A percentile compares a stretch with the other conserved stretches of the same genome.
phyloP scores from a whole-genome alignment of 2,113 vertebrate genomes.

The Phyllopteryx taeniolatus region DNA sequence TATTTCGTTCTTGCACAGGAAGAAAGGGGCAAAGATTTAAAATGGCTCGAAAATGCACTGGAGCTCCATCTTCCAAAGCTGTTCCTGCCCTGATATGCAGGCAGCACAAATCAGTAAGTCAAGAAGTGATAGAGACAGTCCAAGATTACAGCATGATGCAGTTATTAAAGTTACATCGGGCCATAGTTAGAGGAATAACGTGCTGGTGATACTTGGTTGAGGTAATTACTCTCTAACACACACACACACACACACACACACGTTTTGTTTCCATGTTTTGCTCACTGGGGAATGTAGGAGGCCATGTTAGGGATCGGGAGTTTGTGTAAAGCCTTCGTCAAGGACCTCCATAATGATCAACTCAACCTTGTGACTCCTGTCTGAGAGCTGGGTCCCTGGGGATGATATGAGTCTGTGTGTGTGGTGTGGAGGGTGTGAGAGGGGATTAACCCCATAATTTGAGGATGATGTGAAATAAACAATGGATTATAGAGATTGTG shows the following conservation, averaged over 20 bases:
- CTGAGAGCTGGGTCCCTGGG: constrained; percentile 54
- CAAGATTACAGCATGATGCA: constrained; percentile 40
- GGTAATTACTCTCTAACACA: constrained; percentile 18
- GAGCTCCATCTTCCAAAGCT: constrained; percentile 49
- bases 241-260: constrained; percentile 23
- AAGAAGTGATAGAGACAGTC: constrained; percentile 27
- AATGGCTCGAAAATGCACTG: constrained; percentile 52
- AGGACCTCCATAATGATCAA: constrained; percentile 68
- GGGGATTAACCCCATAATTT: constrained; percentile 31
- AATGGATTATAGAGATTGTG: constrained; percentile 25
- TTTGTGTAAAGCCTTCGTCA: constrained; percentile 61
- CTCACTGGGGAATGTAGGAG: constrained; percentile 47
- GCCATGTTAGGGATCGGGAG: constrained; percentile 48
- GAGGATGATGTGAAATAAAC: constrained; percentile 29
- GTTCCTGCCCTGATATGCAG: constrained; percentile 40
- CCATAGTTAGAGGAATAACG: constrained; percentile 29
- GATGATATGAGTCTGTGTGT: constrained; percentile 25
- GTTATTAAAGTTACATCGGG: constrained; percentile 29
- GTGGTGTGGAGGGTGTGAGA: constrained; percentile 3
- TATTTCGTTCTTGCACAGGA: constrained; percentile 56
- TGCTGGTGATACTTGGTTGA: constrained; percentile 19
- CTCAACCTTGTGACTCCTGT: constrained; percentile 69
- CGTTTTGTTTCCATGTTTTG: constrained; percentile 46
- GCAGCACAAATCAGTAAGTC: constrained; percentile 44
- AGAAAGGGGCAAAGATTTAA: constrained; percentile 67